These are phyloP conservation scores for Perccottus glenii DNA, from an alignment of 2,113 vertebrate species.

Conservation along the genomic window DNA sequence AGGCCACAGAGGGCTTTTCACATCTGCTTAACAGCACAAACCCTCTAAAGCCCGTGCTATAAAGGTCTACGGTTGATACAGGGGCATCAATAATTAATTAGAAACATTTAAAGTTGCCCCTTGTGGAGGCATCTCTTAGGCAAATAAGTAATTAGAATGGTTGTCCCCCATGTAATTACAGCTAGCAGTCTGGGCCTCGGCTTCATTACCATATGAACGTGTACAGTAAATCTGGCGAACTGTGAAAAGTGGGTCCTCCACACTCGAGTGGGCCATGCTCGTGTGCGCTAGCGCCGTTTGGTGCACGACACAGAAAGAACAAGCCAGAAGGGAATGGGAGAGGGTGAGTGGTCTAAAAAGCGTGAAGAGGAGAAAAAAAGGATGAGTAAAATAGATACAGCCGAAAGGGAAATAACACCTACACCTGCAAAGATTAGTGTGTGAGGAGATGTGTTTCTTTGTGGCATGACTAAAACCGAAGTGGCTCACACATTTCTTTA, in stretches of 20 bases:
- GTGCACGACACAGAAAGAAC: conserved; percentile 25
- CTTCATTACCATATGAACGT: conserved; percentile 64
- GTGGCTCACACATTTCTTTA: neutral
- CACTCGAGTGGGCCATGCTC: conserved; percentile 25
- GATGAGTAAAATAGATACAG: conserved; percentile 23
- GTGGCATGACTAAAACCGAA: neutral
- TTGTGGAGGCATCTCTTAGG: conserved; percentile 61
- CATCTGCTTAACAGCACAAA: conserved; percentile 17
- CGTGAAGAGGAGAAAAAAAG: conserved; percentile 6
- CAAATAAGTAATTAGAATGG: conserved; percentile 73
- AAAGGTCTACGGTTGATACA: conserved; percentile 40
- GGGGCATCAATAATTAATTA: conserved; percentile 70
- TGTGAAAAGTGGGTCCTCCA: conserved; percentile 52
- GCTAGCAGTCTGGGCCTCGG: conserved; percentile 49
- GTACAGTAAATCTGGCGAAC: conserved; percentile 55
- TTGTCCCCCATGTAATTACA: conserved; percentile 73
- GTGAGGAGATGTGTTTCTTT: neutral
- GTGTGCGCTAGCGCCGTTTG: conserved; percentile 1
- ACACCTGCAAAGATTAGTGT: conserved; percentile 25
- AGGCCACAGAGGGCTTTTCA: conserved; percentile 9
- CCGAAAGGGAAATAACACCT: conserved; percentile 32
- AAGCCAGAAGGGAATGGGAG: conserved; percentile 14
- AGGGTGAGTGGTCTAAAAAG: conserved; percentile 16
- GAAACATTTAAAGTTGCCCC: conserved; percentile 64
- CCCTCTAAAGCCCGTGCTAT: conserved; percentile 11